These are phyloP conservation scores for Solea solea DNA, from an alignment of 2,113 vertebrate species.

Conservation along the genomic window DNA sequence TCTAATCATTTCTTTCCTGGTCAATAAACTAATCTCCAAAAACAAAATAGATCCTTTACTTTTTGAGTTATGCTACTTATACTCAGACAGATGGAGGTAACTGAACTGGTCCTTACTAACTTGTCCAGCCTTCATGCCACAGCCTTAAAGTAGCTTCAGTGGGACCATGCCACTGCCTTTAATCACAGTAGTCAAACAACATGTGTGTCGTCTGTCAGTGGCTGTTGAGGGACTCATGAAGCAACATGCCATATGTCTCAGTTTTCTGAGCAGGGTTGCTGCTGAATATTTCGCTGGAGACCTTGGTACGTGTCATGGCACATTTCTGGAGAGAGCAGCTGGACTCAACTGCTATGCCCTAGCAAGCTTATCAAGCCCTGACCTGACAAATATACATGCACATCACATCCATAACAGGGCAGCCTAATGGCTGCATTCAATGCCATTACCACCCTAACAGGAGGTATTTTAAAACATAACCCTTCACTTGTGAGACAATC, in stretches of 20 bases:
- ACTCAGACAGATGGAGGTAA: too few species aligned
- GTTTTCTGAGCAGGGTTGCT: conserved; percentile 26
- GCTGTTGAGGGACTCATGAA: conserved; percentile 33
- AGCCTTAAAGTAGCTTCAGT: neutral
- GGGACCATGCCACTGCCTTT: neutral
- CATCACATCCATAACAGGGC: conserved; percentile 2
- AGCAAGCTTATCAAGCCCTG: conserved; percentile 55
- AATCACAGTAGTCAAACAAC: conserved; percentile 22
- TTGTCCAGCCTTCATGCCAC: neutral
- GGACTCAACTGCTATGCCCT: conserved; percentile 37
- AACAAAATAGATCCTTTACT: too few species aligned
- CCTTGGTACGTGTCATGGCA: conserved; percentile 48
- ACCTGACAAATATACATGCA: conserved; percentile 35
- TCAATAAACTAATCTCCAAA: neutral
- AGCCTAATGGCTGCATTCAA: conserved; percentile 3
- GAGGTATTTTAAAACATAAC: neutral
- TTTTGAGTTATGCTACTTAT: too few species aligned
- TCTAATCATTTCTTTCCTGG: neutral
- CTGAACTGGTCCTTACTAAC: neutral
- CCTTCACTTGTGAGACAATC: too few species aligned
- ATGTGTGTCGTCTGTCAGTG: conserved; percentile 24
- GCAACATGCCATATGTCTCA: conserved; percentile 43
- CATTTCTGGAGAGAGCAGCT: conserved; percentile 59
- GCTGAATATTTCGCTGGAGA: conserved; percentile 42
- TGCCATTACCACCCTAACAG: neutral